Evolutionary conservation across 2,888 invertebrate genomes (phyloP).

Genomic region (Mycalesis mineus): DNA sequence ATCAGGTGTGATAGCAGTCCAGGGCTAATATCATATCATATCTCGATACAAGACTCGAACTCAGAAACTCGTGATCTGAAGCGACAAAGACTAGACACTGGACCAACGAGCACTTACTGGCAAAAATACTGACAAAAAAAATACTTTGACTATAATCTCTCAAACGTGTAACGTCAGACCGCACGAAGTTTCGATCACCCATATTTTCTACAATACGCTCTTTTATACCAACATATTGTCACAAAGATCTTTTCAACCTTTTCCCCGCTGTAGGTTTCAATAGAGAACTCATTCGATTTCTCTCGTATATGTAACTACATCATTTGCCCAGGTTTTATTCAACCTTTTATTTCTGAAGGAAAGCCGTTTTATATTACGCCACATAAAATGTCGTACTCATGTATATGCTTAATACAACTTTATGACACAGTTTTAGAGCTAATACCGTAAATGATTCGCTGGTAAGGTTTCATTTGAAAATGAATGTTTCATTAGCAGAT

Average conservation of each 20-base stretch:
- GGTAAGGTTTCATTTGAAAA: not conserved
- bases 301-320: conserved; percentile 29
- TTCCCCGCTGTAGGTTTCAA: conserved; percentile 26
- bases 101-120: too few species aligned
- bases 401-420: conserved; percentile 13
- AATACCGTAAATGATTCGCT: not conserved
- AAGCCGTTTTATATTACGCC: conserved; percentile 22
- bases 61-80: too few species aligned
- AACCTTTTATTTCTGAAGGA: conserved; percentile 27
- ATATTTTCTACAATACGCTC: conserved; percentile 19
- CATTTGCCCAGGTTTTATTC: conserved; percentile 30
- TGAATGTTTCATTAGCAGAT: not conserved
- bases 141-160: too few species aligned
- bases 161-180: conserved; percentile 4
- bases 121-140: too few species aligned
- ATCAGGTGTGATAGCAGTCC: too few species aligned
- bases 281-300: conserved; percentile 31
- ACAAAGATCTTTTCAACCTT: conserved; percentile 30
- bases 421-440: conserved; percentile 10
- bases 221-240: conserved; percentile 27
- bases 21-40: too few species aligned
- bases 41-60: too few species aligned
- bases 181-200: conserved; percentile 5
- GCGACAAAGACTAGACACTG: too few species aligned
- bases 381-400: conserved; percentile 20